These are phyloP conservation scores for Microplitis manilae DNA, from an alignment of 2,888 invertebrate genomes.

Conservation along the genomic window DNA sequence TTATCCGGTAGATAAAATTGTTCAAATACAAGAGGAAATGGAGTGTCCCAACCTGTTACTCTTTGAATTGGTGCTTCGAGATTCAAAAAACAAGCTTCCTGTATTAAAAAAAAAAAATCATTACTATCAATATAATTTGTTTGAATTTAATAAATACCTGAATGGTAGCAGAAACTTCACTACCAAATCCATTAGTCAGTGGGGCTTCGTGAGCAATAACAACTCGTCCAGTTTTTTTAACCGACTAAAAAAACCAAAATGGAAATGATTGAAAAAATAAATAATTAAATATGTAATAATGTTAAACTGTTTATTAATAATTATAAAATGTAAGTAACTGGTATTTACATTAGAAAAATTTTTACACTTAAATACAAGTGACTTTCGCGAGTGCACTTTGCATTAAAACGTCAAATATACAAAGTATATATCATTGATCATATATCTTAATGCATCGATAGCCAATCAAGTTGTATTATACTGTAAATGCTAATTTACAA, in stretches of 20 bases:
- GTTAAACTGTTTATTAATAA: not conserved
- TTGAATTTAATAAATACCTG: slow-evolving; percentile 76
- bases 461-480: not conserved
- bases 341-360: slow-evolving; percentile 8
- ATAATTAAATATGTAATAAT: slow-evolving; percentile 6
- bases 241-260: slow-evolving; percentile 81
- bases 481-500: not conserved
- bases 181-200: slow-evolving; percentile 94
- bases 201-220: slow-evolving; percentile 97
- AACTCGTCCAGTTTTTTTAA: slow-evolving; percentile 92
- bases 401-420: not conserved
- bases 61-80: slow-evolving; percentile 93
- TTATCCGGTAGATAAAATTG: slow-evolving; percentile 96
- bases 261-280: slow-evolving; percentile 22
- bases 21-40: slow-evolving; percentile 97
- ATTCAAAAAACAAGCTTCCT: slow-evolving; percentile 95
- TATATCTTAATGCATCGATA: not conserved
- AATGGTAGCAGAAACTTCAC: slow-evolving; percentile 93
- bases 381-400: slow-evolving; percentile 1
- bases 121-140: slow-evolving; percentile 7
- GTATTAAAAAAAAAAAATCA: slow-evolving; percentile 50
- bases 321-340: not conserved
- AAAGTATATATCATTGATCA: not conserved
- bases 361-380: not conserved
- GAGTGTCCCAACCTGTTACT: slow-evolving; percentile 96